These are phyloP conservation scores for Caenorhabditis auriculariae DNA, from an alignment of 2,888 invertebrate species.

Conservation along the genomic window DNA sequence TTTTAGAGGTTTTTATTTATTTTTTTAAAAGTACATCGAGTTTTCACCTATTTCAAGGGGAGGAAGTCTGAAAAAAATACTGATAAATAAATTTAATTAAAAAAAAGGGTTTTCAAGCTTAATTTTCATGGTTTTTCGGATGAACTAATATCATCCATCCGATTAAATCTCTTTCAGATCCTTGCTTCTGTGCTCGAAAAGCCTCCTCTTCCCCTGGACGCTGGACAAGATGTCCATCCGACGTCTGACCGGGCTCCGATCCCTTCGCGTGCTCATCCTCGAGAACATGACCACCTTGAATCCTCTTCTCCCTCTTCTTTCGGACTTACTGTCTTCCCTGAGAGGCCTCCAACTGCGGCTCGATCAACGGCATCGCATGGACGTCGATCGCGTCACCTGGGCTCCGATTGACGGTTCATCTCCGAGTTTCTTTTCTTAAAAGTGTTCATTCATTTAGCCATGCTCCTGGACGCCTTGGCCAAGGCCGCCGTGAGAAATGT, in stretches of 20 bases:
- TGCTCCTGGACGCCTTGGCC: constrained; percentile 16
- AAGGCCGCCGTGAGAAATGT: constrained; percentile 9
- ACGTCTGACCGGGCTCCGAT: constrained; percentile 11
- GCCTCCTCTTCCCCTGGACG: constrained; percentile 28
- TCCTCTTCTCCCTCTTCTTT: constrained; percentile 6
- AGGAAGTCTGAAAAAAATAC: neutral
- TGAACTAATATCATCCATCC: no score
- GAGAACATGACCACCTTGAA: constrained; percentile 38
- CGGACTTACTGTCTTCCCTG: constrained; percentile 4
- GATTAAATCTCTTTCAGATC: constrained; percentile 10
- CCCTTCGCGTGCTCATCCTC: constrained; percentile 24
- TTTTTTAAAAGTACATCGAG: neutral
- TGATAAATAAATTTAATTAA: no score
- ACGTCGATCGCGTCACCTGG: constrained; percentile 18
- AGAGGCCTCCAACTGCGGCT: constrained; percentile 28
- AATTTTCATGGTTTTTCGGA: no score
- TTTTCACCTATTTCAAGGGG: neutral
- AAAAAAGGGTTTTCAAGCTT: no score
- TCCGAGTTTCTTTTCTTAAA: neutral
- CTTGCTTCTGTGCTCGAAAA: constrained; percentile 31
- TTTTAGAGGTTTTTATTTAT: no score
- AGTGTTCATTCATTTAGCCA: no score
- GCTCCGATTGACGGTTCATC: constrained; percentile 20
- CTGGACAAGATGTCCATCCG: constrained; percentile 18
- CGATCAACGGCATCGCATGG: constrained; percentile 28